Conservation (phyloP, 2,113 vertebrate species). For the Toxostoma redivivum region DNA sequence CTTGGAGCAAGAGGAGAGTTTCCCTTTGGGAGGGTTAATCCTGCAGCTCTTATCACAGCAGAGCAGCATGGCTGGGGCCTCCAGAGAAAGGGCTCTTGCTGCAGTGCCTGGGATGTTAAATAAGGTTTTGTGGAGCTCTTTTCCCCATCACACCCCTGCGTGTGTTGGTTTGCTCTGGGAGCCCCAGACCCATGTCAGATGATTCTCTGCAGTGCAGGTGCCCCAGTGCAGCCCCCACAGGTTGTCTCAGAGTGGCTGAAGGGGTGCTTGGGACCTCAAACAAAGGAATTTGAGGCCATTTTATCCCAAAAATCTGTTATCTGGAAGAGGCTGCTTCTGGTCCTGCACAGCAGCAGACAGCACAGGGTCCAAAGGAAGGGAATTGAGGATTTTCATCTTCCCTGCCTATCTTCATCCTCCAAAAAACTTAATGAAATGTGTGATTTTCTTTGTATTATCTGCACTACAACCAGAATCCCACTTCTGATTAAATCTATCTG, state of each 20-base stretch:
- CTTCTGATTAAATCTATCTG: background rate
- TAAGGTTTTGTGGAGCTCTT: background rate
- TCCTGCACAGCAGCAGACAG: background rate
- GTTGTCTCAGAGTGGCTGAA: background rate
- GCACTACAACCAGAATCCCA: background rate
- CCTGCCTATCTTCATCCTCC: background rate
- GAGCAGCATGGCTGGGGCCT: background rate
- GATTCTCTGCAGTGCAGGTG: background rate
- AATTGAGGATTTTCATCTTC: background rate
- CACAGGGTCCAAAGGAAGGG: rapidly evolving
- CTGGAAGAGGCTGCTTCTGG: background rate
- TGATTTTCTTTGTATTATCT: background rate
- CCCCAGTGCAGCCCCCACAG: rapidly evolving
- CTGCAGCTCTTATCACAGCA: background rate
- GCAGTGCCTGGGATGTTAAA: background rate
- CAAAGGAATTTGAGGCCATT: background rate
- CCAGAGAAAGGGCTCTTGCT: background rate
- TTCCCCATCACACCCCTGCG: rapidly evolving
- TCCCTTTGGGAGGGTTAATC: background rate
- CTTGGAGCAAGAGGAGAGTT: background rate
- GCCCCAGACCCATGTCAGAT: rapidly evolving
- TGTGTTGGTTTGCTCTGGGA: background rate
- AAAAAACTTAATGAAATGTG: background rate
- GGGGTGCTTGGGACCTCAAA: background rate
- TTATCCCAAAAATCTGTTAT: background rate